These are phyloP conservation scores for Lemur catta DNA, from an alignment of 2,797 vertebrate species.

Conservation along the genomic window DNA sequence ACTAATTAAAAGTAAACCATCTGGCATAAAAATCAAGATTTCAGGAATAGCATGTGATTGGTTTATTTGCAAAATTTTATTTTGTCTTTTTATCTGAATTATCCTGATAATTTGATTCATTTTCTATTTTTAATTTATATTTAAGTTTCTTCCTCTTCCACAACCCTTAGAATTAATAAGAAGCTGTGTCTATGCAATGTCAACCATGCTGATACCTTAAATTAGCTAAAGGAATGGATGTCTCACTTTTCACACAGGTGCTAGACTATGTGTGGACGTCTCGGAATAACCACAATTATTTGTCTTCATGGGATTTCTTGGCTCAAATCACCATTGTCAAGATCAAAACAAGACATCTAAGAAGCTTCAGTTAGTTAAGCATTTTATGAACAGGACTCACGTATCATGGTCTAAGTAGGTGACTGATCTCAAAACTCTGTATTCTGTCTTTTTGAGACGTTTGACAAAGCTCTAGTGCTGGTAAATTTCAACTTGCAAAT, in stretches of 20 bases:
- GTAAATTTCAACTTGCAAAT: conserved; percentile 49
- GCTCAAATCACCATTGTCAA: conserved; percentile 1
- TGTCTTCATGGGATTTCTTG: neutral
- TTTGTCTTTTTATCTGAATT: conserved; percentile 33
- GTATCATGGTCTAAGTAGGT: neutral
- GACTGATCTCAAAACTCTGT: neutral
- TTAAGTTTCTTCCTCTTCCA: neutral
- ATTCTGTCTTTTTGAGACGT: neutral
- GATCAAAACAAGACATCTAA: neutral
- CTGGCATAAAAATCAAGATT: conserved; percentile 17
- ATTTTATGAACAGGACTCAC: conserved; percentile 35
- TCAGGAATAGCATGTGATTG: neutral
- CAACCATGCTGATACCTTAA: neutral
- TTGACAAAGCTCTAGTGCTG: neutral
- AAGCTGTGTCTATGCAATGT: neutral
- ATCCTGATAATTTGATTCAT: conserved; percentile 1
- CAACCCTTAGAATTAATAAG: neutral
- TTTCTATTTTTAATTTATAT: conserved; percentile 23
- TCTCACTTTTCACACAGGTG: neutral
- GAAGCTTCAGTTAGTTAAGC: conserved; percentile 2
- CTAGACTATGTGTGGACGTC: neutral
- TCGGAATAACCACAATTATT: neutral
- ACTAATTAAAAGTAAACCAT: neutral
- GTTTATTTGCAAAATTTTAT: neutral
- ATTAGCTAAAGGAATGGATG: neutral